Base-by-base conservation (phyloP, 1,140 invertebrate genomes). In the Venustaconcha ellipsiformis region DNA sequence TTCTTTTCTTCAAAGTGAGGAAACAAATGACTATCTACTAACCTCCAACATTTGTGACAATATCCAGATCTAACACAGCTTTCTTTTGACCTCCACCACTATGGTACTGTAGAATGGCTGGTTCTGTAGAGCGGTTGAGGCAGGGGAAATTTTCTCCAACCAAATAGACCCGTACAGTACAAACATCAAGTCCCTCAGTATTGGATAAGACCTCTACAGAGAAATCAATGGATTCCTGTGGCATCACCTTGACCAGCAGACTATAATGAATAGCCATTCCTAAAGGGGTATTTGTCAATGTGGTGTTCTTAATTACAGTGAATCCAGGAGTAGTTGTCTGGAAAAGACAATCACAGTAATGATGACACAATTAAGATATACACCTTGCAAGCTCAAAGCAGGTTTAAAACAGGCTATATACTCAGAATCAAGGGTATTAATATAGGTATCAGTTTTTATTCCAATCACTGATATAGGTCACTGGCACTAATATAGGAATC, bases 141-240 rank as follows among this genome's bases (percentile, higher is more conserved):
- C 82, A 83, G 0, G 82, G 82, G 30, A 72, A 74, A 72, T 83
- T 81, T 56, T 79, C 68, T 30, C 82, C 82, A 6, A 69, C 57
- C 26, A 67, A 62, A n/a, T 74, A 62, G 12, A 83, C 60, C 12
- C 72, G 67, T 2, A 83, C 20, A 56, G 74, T 76, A 69, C 80
- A 82, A 14, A 83, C 65, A 55, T 58, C 63, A 14, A 82, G 66
- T 4, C 71, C 77, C 14, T 26, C 26, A 14, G 30, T 63, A 15
- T 67, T 65, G 3, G 76, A 70, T 14, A 64, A 67, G 8, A 72
- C 74, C 11, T n/a, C 64, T 0, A 81, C 64, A n/a, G 63, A 66
- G 1, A 80, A 20, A 66, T 83, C 74, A 17, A 74, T 37, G 66
- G 76, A 75, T 23, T 81, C 78, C 12, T 74, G 68, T 20, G 82